Evolutionary conservation across 2,113 vertebrate species (phyloP), one percentile per base, ranked within the genome.

Genomic region (Datnioides undecimradiatus): DNA sequence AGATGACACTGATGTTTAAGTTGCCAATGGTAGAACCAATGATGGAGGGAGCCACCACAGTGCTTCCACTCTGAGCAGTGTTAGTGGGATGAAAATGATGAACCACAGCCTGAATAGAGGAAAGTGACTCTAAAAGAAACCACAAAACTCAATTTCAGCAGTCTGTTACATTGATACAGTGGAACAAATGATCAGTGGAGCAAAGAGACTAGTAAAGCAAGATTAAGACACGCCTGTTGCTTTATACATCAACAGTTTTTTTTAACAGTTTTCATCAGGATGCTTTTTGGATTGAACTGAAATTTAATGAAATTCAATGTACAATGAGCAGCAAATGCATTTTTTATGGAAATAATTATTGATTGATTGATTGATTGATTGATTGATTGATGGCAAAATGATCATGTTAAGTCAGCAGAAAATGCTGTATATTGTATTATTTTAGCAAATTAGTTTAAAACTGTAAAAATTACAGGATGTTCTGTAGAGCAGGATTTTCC

Each of bases 31-130:
- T 72, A 9, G 84, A 88, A 31, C 63, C 74, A 41, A 43, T 38
- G 48, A 93, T 40, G 57, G 40, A 27, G 25, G 89, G 90, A 57
- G 89, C 70, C 0, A 93, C 62, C 49, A 90, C 71, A 1, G 4
- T 80, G 68, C 86, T 27, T n/a, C 69, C 79, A 14, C 5, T 71
- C 65, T 93, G 76, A 67, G 87, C 90, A 1, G 29, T 62, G 64
- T 63, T 74, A 43, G 11, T 78, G 31, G 87, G 76, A 31, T 58
- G 34, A 17, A 84, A 80, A 25, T 82, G 25, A 21, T 80, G 51
- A 58, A 84, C 19, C 3, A 0, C 1, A 17, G 62, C 49, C 25
- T 85, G 65, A 40, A 49, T 12, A 19, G 69, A 67, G 11, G 64
- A 3, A 80, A 60, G 25, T 29, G 67, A 27, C 36, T 48, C 87